Evolutionary conservation across 2,797 vertebrate species (phyloP).

Genomic region (Eospalax fontanierii): DNA sequence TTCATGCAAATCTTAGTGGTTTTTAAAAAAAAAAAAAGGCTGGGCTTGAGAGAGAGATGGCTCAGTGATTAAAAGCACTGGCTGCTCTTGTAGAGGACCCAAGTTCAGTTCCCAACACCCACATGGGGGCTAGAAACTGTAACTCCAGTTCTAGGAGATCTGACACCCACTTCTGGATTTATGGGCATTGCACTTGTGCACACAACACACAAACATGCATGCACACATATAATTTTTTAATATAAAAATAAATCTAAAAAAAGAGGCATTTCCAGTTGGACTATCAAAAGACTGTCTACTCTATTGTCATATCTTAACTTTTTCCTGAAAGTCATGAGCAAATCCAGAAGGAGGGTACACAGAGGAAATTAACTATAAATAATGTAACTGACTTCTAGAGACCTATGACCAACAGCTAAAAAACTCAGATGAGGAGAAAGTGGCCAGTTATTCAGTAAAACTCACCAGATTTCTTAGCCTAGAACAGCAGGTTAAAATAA

Average conservation of each 20-base stretch:
- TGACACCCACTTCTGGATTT: too few species aligned
- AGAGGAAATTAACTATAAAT: constrained; percentile 27
- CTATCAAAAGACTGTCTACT: neutral
- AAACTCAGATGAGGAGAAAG: constrained; percentile 43
- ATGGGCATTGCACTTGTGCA: too few species aligned
- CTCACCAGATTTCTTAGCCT: neutral
- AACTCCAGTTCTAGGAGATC: too few species aligned
- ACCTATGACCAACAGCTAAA: too few species aligned
- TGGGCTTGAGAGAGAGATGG: too few species aligned
- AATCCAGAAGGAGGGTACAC: constrained; percentile 27
- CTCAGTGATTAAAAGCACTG: too few species aligned
- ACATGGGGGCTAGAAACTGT: too few species aligned
- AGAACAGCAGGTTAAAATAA: neutral
- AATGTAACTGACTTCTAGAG: too few species aligned
- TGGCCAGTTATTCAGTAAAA: constrained; percentile 36
- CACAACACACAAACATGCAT: neutral
- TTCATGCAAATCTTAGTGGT: too few species aligned
- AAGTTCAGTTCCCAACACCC: too few species aligned
- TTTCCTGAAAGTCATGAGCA: constrained; percentile 42
- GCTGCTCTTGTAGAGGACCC: too few species aligned
- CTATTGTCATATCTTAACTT: neutral
- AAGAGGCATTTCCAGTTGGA: neutral
- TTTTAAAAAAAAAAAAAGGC: too few species aligned
- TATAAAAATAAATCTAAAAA: neutral
- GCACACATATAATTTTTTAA: neutral